A percentile compares a stretch with the other conserved stretches of the same genome.
Conservation (phyloP, 2,797 vertebrate species). For the Prionace glauca region DNA sequence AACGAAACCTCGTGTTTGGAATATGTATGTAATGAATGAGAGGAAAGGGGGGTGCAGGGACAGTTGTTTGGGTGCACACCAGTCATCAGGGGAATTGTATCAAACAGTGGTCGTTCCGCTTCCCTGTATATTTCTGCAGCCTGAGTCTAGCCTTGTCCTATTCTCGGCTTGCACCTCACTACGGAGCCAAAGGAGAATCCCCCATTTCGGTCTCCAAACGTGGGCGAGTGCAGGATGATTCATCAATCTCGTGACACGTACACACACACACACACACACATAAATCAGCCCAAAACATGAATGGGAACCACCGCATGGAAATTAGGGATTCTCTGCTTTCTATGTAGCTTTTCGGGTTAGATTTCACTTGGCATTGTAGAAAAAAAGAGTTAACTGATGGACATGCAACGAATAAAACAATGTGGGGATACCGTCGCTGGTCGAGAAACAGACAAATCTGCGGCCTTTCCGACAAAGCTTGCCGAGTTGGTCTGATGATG, state of each 20-base stretch:
- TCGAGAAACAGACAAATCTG: not conserved
- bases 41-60: too few relatives aligned
- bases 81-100: not conserved
- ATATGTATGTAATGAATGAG: not conserved
- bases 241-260: not conserved
- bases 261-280: not conserved
- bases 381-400: not conserved
- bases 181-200: not conserved
- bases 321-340: not conserved
- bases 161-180: not conserved
- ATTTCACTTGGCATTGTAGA: too few relatives aligned
- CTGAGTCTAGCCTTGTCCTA: not conserved
- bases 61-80: not conserved
- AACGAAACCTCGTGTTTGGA: not conserved
- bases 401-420: not conserved
- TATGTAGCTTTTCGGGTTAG: too few relatives aligned
- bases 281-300: not conserved
- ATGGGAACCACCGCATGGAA: slow-evolving; percentile 25
- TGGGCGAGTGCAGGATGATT: slow-evolving; percentile 7
- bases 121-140: too few relatives aligned
- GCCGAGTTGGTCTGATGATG: not conserved
- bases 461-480: not conserved
- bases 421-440: not conserved
- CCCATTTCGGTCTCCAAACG: not conserved
- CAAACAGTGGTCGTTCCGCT: too few relatives aligned